Conservation (phyloP, 2,797 vertebrate species). For the Poecilia picta region DNA sequence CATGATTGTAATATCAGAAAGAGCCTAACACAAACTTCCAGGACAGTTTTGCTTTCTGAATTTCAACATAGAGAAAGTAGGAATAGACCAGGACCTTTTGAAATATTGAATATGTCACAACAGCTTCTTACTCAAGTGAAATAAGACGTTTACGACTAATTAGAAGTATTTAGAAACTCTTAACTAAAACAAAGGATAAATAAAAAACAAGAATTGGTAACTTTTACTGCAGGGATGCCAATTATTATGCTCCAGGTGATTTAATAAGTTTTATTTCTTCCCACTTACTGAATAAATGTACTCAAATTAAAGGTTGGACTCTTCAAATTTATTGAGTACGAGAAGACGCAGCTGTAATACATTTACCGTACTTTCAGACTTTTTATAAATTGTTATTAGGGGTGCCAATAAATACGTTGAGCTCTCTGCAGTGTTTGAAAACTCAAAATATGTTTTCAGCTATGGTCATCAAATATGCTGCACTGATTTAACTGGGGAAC, state of each 20-base stretch:
- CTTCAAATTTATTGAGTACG: not conserved
- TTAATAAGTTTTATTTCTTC: not conserved
- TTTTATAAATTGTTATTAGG: not conserved
- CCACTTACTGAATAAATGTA: not conserved
- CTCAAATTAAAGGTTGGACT: not conserved
- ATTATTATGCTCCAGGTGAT: not conserved
- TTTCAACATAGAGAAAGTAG: not conserved
- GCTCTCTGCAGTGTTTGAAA: not conserved
- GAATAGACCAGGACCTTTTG: not conserved
- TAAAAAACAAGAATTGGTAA: not conserved
- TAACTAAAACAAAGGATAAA: not conserved
- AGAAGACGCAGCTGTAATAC: not conserved
- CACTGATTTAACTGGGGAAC: conserved; percentile 23
- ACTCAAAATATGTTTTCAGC: conserved; percentile 11
- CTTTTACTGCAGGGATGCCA: not conserved
- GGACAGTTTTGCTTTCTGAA: not conserved
- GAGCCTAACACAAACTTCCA: not conserved
- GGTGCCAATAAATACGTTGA: not conserved
- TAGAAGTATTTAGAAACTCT: not conserved
- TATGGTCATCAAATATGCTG: not conserved
- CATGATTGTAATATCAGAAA: not conserved
- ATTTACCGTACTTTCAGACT: too few relatives aligned
- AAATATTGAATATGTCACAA: not conserved
- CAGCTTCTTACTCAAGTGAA: not conserved
- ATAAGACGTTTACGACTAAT: not conserved